Evolutionary conservation across 2,113 vertebrate genomes (phyloP), one percentile per base, ranked within the genome.

Genomic region (Neolamprologus sp.): DNA sequence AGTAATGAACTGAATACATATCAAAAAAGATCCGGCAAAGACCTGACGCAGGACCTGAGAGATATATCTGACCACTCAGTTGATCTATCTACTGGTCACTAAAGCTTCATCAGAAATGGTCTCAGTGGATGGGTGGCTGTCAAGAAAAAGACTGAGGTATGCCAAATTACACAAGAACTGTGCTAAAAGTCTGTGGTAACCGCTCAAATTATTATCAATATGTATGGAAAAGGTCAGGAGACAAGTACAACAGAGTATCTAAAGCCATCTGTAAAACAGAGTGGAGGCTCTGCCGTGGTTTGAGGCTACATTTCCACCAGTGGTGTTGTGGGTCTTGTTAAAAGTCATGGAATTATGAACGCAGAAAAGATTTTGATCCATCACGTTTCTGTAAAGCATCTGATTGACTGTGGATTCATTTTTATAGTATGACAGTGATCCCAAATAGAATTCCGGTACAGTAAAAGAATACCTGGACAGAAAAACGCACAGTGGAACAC

Each of bases 131-230:
- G 40, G 21, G 14, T 47, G 40, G 5, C 68, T 73, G 68, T 73
- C 68, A 73, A 45, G 68, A 45, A 73, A 71, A 71, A 17, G 37
- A 42, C 21, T 26, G 19, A 21, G 63, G 33, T 68, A 40, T 68
- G 63, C 19, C 63, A 1, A 40, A 68, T 14, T 45, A 73, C 68
- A 73, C 21, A 45, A 45, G 40, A 73, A 47, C 14, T 73, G 5
- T 45, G 40, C 9, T 45, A 10, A 73, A 73, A 73, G 23, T 73
- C 40, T 26, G 40, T 73, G 14, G 21, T 45, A 73, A 28, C 68
- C 0, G 6, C 5, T 45, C 40, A 75, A 47, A 19, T 75, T 16
- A 47, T 47, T 19, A 0, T 75, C 42, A 47, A 3, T 71, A 42
- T 71, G n/a, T 42, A 71, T 40, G n/a, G 68, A 47, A 17, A 45